Conservation (phyloP, 2,888 invertebrate species). For the Sceliomorpha sp. region DNA sequence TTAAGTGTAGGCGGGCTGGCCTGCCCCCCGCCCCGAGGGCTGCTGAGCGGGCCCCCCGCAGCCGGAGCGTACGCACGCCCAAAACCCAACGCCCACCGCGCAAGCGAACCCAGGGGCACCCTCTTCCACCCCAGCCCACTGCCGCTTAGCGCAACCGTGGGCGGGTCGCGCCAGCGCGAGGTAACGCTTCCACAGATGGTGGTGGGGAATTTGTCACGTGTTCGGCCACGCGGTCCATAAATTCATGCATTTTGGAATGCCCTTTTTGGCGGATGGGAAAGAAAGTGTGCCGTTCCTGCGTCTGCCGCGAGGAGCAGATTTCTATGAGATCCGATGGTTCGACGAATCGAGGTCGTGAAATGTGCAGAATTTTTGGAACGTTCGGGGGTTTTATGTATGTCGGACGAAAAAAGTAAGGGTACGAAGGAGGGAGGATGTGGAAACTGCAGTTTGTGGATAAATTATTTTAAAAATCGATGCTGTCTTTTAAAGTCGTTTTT, state of each 20-base stretch:
- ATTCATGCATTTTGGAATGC: slow-evolving; percentile 31
- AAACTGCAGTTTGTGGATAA: too few species aligned
- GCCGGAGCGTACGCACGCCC: slow-evolving; percentile 58
- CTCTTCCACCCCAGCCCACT: slow-evolving; percentile 66
- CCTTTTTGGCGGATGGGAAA: slow-evolving; percentile 27
- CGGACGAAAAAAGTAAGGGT: too few species aligned
- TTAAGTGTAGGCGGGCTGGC: slow-evolving; percentile 80
- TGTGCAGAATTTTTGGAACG: too few species aligned
- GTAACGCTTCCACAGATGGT: slow-evolving; percentile 42
- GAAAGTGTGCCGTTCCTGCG: slow-evolving; percentile 35
- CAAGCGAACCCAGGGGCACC: slow-evolving; percentile 74
- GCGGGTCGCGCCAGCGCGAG: slow-evolving; percentile 77
- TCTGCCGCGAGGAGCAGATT: too few species aligned
- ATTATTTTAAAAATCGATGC: too few species aligned
- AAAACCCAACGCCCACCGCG: slow-evolving; percentile 67
- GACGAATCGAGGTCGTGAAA: too few species aligned
- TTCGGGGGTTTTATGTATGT: too few species aligned
- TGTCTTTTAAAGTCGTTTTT: too few species aligned
- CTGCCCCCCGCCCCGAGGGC: slow-evolving; percentile 67
- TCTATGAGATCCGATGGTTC: slow-evolving; percentile 6
- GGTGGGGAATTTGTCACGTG: slow-evolving; percentile 75
- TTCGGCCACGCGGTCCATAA: slow-evolving; percentile 73
- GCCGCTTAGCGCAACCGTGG: slow-evolving; percentile 74
- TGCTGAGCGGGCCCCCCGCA: slow-evolving; percentile 53
- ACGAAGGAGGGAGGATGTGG: too few species aligned